Base-by-base conservation (phyloP, 2,888 invertebrate genomes). In the Neria commutata region DNA sequence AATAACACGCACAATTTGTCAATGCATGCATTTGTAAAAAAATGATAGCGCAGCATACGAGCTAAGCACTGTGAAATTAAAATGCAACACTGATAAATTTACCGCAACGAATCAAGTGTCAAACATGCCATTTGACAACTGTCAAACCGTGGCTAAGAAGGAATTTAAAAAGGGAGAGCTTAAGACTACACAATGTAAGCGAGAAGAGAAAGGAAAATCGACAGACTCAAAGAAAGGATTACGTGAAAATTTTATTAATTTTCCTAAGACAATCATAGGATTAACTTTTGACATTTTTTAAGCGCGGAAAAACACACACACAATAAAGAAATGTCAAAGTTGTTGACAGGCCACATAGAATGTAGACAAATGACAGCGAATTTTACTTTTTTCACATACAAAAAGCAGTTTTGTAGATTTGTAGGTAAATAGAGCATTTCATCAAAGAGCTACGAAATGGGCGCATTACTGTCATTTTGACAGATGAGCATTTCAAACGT, bases 301-400 rank as follows among this genome's bases (percentile, higher is more conserved):
- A 24, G 17, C 11, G 25, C 1, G 26, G 14, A 8, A 24, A 25
- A 24, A 33, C 33, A 25, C 33, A 48, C 50, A 49, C 34, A 50
- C 40, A 48, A n/a, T 52, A 56, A 60, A 56, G 60, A 56, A 60
- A 50, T 60, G 55, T 56, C 56, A 60, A 52, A 52, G 14, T 29
- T 21, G 51, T 4, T n/a, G 11, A 14, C 14, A 45, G 46, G 59
- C 51, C 33, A 48, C 40, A 34, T 17, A 40, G 16, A 17, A 21
- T n/a, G 16, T 21, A 14, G 17, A 46, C n/a, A n/a, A n/a, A n/a
- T n/a, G n/a, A n/a, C 6, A 40, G 34, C 50, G 33, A 34, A 50
- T 40, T 49, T 49, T 19, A 10, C 55, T 21, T 21, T 24, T 21
- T 37, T n/a, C 4, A 34, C n/a, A 17, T 19, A 47, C 45, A 47